Base-by-base conservation (phyloP, 2,797 vertebrate genomes). In the Hipposideros larvatus region DNA sequence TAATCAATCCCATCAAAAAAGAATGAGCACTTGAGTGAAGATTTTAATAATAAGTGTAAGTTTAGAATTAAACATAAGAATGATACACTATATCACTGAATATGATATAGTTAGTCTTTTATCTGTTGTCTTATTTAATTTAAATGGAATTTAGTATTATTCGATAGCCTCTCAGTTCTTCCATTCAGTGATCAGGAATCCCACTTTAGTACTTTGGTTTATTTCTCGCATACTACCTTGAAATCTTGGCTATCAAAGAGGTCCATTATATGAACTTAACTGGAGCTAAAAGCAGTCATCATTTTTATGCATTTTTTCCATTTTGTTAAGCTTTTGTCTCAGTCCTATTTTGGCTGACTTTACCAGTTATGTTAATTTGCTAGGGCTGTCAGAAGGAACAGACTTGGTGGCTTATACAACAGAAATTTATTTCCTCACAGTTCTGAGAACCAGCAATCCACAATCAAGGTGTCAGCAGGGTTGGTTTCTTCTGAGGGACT, bases 31-130 rank as follows among this genome's bases (percentile, higher is more conserved):
- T 66, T 94, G 7, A 7, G 82, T 6, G 14, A 70, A 51, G 46
- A 71, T 43, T 83, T 53, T 96, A 26, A 78, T 93, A 97, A 82
- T 7, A 83, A 97, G 0, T 77, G 16, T 8, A 94, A 21, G 13
- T 94, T 91, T 96, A 41, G 37, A 73, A 96, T 91, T 95, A 89
- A 82, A 63, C 13, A 57, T 53, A 24, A 41, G 21, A 93, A 57
- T 15, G 43, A 28, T 61, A 89, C 71, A 85, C 21, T 51, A 74
- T 31, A 91, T 22, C 66, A 87, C 16, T 65, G 48, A 84, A 59
- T 28, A 11, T 14, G 26, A 85, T 46, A 43, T 6, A 28, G 18
- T 59, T 73, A 82, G 31, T 61, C 28, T 85, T 43, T 59, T 7
- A 70, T 28, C n/a, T 80, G 43, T 61, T 43, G 1, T 34, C 41